Percentiles rank a stretch among this genome's conserved stretches.
phyloP scores from a whole-genome alignment of 1,140 invertebrate species.

The Scaptodrosophila lebanonensis region DNA sequence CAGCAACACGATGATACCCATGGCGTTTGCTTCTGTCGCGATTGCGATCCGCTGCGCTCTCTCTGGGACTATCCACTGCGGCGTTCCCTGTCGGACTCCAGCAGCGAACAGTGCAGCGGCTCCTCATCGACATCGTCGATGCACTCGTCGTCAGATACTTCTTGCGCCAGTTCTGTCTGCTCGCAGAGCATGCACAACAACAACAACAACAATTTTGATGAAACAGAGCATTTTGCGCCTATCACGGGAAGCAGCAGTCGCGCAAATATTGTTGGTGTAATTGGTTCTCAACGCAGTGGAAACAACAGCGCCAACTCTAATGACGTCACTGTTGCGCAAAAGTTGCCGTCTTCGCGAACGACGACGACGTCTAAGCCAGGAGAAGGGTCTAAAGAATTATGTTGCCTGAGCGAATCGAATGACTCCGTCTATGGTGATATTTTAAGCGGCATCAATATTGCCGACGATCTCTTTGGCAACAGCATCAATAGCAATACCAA shows the following conservation, averaged over 20 bases:
- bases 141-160: conserved; percentile 53
- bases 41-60: conserved; percentile 86
- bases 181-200: conserved; percentile 27
- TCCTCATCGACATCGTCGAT: conserved; percentile 53
- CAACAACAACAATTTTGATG: conserved; percentile 11
- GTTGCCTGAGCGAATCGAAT: conserved; percentile 62
- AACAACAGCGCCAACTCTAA: not conserved
- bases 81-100: conserved; percentile 64
- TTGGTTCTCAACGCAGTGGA: conserved; percentile 65
- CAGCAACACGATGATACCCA: conserved; percentile 60
- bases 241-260: conserved; percentile 59
- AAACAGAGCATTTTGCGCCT: conserved; percentile 54
- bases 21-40: conserved; percentile 85
- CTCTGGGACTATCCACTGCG: conserved; percentile 82
- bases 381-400: no score
- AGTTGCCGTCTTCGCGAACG: no score
- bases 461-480: conserved; percentile 67
- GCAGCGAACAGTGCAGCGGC: conserved; percentile 41
- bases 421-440: conserved; percentile 73
- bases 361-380: not conserved
- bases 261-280: conserved; percentile 72
- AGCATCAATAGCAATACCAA: conserved; percentile 35
- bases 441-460: conserved; percentile 71
- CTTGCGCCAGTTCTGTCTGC: conserved; percentile 57
- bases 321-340: not conserved